Percentiles rank a stretch among this genome's conserved stretches.
These are phyloP conservation scores for Pogonophryne albipinna DNA, from an alignment of 2,797 vertebrate species.

Conservation along the genomic window DNA sequence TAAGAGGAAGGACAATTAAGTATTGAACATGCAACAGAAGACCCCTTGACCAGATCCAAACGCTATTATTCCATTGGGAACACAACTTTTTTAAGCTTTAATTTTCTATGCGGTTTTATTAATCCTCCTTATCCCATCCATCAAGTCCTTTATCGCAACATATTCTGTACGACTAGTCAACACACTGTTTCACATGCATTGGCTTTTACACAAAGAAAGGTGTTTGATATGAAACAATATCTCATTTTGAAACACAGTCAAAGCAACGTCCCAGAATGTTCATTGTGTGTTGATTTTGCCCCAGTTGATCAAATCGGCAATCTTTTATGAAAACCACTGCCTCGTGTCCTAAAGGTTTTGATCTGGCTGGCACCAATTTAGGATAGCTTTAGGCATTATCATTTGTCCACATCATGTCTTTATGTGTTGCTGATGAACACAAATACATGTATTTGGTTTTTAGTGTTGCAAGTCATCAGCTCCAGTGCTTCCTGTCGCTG, in stretches of 20 bases:
- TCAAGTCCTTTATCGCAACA: no score
- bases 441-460: constrained; percentile 3
- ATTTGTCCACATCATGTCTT: not conserved
- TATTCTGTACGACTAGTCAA: not conserved
- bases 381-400: not conserved
- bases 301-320: no score
- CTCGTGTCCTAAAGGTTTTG: no score
- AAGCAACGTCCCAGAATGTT: no score
- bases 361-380: no score
- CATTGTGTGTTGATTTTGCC: no score
- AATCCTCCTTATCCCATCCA: constrained; percentile 48
- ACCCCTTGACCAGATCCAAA: constrained; percentile 27
- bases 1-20: constrained; percentile 22
- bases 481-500: not conserved
- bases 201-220: not conserved
- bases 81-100: constrained; percentile 15
- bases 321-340: no score
- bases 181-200: not conserved
- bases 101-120: constrained; percentile 54
- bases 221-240: not conserved
- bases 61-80: constrained; percentile 39
- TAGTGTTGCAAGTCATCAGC: not conserved
- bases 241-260: not conserved
- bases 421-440: not conserved
- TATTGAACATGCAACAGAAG: constrained; percentile 35